Evolutionary conservation across 2,888 invertebrate species (phyloP), one percentile per base, ranked within the genome.

Genomic region (Bursaphelenchus okinawaensis): DNA sequence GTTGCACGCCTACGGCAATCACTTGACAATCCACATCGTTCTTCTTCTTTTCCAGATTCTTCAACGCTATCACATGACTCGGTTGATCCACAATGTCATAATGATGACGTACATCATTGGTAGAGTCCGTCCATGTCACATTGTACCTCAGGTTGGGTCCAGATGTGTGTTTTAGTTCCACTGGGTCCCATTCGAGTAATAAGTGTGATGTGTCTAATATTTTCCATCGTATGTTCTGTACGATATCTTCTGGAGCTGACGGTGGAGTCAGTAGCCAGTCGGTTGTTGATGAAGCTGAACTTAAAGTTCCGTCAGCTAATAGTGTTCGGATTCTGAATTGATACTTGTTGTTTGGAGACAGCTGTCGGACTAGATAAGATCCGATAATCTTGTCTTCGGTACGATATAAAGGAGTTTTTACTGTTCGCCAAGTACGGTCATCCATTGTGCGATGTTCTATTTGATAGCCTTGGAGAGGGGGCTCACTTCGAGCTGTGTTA

Each of bases 181-280:
- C 66, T 0, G 79, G 77, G 55, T 78, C 72, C 80, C 80, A 80
- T 63, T 80, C 79, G 4, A 80, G 69, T 12, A 80, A 55, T 16
- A 80, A 52, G 9, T 75, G 78, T 7, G 65, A 61, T 3, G 73
- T 66, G 55, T 80, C 78, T 40, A 80, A 58, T 6, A 73, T 60
- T 23, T 71, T 67, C 75, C 76, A 78, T 24, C 72, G 71, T 26
- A 79, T 56, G 55, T 68, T 62, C 27, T 61, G 57, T 16, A 74
- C 68, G 0, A 68, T 55, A 29, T 73, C 71, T 4, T 54, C 58
- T 1, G 80, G 80, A 20, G 76, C 70, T 9, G 77, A 65, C 8
- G 74, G 69, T 0, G 74, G 70, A 0, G 79, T 80, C 54, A 68
- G 65, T 4, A 80, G 57, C 80, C 80, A 80, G 1, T 73, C 69